Percentiles rank a stretch among this genome's conserved stretches.
Evolutionary conservation across 2,888 invertebrate species (phyloP).

Genomic region (Rhamnusium bicolor): DNA sequence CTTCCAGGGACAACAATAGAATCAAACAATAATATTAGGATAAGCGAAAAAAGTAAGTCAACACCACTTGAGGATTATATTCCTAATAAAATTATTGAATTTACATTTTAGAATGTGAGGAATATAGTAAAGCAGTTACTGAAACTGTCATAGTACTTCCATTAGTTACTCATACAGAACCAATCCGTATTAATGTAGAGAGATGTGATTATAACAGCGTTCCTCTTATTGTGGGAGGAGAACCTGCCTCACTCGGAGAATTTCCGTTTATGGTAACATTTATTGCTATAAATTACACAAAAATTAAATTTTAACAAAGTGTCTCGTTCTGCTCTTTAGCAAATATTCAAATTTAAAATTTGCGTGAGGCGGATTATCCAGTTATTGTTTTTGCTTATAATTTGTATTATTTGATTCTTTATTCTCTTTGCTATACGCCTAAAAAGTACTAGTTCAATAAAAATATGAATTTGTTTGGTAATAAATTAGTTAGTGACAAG

Average conservation of each 20-base stretch:
- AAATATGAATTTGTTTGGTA: too few species aligned
- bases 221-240: conserved; percentile 76
- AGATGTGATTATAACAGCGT: conserved; percentile 73
- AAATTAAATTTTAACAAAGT: too few species aligned
- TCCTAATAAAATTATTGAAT: neutral
- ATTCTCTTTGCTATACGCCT: too few species aligned
- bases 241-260: conserved; percentile 73
- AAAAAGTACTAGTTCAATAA: too few species aligned
- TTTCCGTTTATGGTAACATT: conserved; percentile 78
- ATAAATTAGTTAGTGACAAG: too few species aligned
- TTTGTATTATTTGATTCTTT: too few species aligned
- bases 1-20: neutral
- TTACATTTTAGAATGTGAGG: conserved; percentile 75
- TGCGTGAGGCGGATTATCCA: too few species aligned
- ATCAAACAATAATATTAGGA: conserved; percentile 43
- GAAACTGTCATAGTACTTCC: conserved; percentile 74
- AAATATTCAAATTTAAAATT: too few species aligned
- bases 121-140: conserved; percentile 72
- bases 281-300: neutral
- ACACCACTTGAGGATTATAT: neutral
- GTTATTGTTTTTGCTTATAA: too few species aligned
- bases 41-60: conserved; percentile 64
- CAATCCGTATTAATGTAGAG: conserved; percentile 71
- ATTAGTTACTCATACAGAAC: conserved; percentile 72
- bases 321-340: neutral